Evolutionary conservation across 2,113 vertebrate genomes (phyloP), one percentile per base, ranked within the genome.

Genomic region (Leptobrachium ailaonicum): DNA sequence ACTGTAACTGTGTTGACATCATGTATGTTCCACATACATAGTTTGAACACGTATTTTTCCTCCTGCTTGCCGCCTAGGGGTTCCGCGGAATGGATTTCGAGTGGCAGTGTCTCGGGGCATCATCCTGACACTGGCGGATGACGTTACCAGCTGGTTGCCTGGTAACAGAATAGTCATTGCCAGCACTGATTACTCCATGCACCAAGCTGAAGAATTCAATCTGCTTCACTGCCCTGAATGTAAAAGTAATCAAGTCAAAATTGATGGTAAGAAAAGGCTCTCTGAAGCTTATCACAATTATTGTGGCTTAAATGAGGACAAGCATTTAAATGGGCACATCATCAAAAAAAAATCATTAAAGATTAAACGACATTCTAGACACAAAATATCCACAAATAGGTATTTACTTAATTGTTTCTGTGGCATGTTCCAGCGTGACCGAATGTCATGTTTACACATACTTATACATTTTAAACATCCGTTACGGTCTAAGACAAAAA

Each of bases 201-300:
- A 88, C 67, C 88, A 87, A 66, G 82, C 83, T 50, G 87, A 89
- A 85, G 86, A 89, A 56, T 87, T 90, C 76, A 82, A 82, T 76
- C 87, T 87, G 5, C 83, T 88, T 78, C 75, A 76, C 74, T 88
- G 85, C 10, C 83, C 83, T 5, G 84, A 89, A 77, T 87, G 86
- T 74, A 83, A 66, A 82, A 84, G 2, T 41, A 83, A 87, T 70
- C 83, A 88, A 83, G 84, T 90, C 56, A 90, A 90, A 87, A 90
- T 85, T 20, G 83, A 90, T 50, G 86, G 87, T 90, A 90, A 62
- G 83, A 81, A 75, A 68, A 41, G 68, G 73, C 13, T 79, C 43
- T 76, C 44, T 71, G 8, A 60, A 64, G 1, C 12, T 75, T 41
- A 2, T 64, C 3, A 60, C 2, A 12, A 60, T 14, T 50, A 50